Evolutionary conservation across 2,888 invertebrate genomes (phyloP), one percentile per base, ranked within the genome.

Genomic region (Osmoderma eremita): DNA sequence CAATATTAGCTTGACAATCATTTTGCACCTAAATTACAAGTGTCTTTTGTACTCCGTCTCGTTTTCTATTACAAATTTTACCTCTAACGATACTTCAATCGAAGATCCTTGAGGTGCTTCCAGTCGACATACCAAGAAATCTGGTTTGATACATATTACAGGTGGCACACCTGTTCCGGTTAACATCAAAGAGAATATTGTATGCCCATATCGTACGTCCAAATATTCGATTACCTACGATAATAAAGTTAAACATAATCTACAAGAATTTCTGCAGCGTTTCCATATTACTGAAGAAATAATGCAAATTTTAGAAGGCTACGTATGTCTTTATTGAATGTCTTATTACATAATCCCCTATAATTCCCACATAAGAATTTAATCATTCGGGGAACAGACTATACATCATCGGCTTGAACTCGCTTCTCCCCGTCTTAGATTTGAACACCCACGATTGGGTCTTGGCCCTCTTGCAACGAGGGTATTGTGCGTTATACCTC

Each of bases 371-470:
- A 24, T 13, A n/a, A 50, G n/a, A n/a, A n/a, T n/a, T n/a, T n/a
- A 24, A 12, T 56, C 41, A 63, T 38, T 54, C 64, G 10, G 67
- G 71, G 54, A 74, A 75, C 6, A 69, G 18, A 51, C 71, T 74
- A 61, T 76, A 76, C 17, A 61, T 65, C 1, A 67, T 61, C 17
- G 67, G 69, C 41, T 74, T 74, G 67, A 75, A 75, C 24, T 77
- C 72, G 3, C 71, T 50, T 39, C 81, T 70, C 3, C 74, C 67
- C 3, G 69, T 68, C 56, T 74, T 79, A 2, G 79, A 78, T 56
- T 75, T 66, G 71, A 82, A 82, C 10, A 80, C 76, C 75, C 78
- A 80, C 5, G 79, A 76, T 6, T 71, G 70, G 38, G 72, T 64
- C 56, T 73, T 75, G 17, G 49, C 58, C 50, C 74, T 75, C 12